These are phyloP conservation scores for Patagioenas fasciata DNA, from an alignment of 2,113 vertebrate species.

Conservation along the genomic window DNA sequence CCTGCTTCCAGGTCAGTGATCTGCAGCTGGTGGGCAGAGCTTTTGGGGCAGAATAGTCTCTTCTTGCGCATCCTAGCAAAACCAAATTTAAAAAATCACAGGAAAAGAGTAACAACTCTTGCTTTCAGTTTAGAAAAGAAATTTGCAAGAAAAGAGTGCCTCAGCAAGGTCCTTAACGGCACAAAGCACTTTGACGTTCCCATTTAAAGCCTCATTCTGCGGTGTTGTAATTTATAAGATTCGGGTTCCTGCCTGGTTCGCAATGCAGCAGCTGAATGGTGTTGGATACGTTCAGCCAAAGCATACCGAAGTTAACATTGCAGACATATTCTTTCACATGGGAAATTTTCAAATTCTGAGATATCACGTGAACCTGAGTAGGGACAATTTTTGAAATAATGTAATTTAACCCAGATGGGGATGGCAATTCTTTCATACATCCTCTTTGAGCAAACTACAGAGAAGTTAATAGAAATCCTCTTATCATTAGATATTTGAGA, in stretches of 20 bases:
- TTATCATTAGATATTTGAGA: not conserved
- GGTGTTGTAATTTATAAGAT: not conserved
- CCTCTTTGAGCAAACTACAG: not conserved
- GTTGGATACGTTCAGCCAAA: not conserved
- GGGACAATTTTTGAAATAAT: not conserved
- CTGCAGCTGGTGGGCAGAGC: not conserved
- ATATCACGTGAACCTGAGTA: not conserved
- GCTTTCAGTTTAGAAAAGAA: not conserved
- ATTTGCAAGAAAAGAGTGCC: not conserved
- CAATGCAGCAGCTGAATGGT: not conserved
- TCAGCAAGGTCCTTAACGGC: not conserved
- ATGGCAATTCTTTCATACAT: not conserved
- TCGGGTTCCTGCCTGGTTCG: rapidly evolving
- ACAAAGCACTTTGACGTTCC: not conserved
- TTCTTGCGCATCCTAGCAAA: not conserved
- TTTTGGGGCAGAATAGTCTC: not conserved
- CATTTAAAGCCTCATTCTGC: not conserved
- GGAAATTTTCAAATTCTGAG: not conserved
- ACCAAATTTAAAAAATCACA: not conserved
- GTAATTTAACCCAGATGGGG: not conserved
- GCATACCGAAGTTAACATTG: rapidly evolving
- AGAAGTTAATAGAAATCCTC: not conserved
- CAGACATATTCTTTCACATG: not conserved
- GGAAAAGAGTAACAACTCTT: not conserved
- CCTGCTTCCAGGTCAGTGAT: not conserved